Conservation (phyloP, 2,888 invertebrate genomes). For the Calameuta pallipes region DNA sequence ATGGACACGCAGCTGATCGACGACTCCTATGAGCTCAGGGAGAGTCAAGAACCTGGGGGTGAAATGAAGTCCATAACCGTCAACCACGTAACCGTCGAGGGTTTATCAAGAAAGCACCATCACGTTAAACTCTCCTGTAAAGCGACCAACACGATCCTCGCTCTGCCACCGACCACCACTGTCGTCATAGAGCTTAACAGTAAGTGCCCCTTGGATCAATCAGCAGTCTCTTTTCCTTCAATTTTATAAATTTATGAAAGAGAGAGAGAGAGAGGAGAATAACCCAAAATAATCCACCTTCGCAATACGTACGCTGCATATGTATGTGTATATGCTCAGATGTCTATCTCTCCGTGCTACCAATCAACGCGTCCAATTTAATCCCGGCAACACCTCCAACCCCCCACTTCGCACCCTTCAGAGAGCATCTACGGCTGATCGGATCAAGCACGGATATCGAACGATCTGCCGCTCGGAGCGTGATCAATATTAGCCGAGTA, state of each 20-base stretch:
- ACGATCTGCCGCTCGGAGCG: too few relatives aligned
- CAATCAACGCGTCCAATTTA: too few relatives aligned
- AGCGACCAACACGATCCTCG: constrained; percentile 87
- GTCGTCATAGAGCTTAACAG: constrained; percentile 87
- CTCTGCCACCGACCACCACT: constrained; percentile 82
- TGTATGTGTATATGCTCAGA: too few relatives aligned
- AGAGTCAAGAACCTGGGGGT: constrained; percentile 48
- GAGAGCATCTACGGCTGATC: too few relatives aligned
- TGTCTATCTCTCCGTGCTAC: too few relatives aligned
- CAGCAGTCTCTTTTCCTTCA: neutral
- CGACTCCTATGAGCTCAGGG: constrained; percentile 80
- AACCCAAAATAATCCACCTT: neutral
- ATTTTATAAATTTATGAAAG: too few relatives aligned
- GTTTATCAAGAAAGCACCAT: constrained; percentile 85
- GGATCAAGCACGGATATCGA: too few relatives aligned
- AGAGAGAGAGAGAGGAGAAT: neutral
- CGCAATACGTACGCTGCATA: too few relatives aligned
- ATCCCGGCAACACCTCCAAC: too few relatives aligned
- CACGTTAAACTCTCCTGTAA: constrained; percentile 88
- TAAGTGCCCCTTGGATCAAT: constrained; percentile 70
- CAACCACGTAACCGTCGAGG: constrained; percentile 84
- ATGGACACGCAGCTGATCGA: constrained; percentile 86
- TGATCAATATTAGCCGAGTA: too few relatives aligned
- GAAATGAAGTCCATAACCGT: constrained; percentile 76
- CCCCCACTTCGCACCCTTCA: too few relatives aligned